These are phyloP conservation scores for Perca fluviatilis DNA, from an alignment of 2,113 vertebrate species.

Conservation along the genomic window DNA sequence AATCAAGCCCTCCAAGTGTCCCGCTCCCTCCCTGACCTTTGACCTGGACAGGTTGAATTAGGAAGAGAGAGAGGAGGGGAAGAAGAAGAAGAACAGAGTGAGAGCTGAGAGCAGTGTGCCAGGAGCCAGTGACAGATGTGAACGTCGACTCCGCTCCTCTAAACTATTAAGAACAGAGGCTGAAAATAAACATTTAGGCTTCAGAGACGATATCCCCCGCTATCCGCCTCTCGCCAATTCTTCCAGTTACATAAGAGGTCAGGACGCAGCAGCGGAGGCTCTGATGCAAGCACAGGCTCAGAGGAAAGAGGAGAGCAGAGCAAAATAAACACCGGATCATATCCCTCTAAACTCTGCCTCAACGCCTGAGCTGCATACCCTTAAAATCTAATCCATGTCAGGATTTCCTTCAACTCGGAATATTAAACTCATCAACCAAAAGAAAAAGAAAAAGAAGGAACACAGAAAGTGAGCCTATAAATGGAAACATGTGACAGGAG, in stretches of 20 bases:
- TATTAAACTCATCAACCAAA: neutral
- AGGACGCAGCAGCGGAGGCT: slow-evolving; percentile 31
- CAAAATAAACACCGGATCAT: slow-evolving; percentile 18
- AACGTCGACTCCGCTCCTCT: slow-evolving; percentile 40
- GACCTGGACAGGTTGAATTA: slow-evolving; percentile 34
- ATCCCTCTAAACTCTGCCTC: neutral
- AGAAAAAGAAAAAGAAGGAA: neutral
- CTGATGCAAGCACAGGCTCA: slow-evolving; percentile 18
- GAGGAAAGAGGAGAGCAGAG: neutral
- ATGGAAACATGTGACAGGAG: slow-evolving; percentile 23
- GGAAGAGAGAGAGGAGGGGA: neutral
- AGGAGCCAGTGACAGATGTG: slow-evolving; percentile 58
- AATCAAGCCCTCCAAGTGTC: slow-evolving; percentile 50
- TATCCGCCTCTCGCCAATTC: slow-evolving; percentile 52
- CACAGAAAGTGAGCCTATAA: slow-evolving; percentile 9
- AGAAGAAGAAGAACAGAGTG: slow-evolving; percentile 3
- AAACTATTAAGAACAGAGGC: slow-evolving; percentile 55
- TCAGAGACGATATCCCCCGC: slow-evolving; percentile 47
- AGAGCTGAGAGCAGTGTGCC: slow-evolving; percentile 2
- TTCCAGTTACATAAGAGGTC: slow-evolving; percentile 59
- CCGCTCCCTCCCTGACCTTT: slow-evolving; percentile 40
- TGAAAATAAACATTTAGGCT: slow-evolving; percentile 71
- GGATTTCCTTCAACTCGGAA: slow-evolving; percentile 35
- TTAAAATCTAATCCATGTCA: slow-evolving; percentile 17
- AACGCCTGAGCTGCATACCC: neutral